These are phyloP conservation scores for Diachrysia chrysitis DNA, from an alignment of 2,888 invertebrate genomes.

Conservation along the genomic window DNA sequence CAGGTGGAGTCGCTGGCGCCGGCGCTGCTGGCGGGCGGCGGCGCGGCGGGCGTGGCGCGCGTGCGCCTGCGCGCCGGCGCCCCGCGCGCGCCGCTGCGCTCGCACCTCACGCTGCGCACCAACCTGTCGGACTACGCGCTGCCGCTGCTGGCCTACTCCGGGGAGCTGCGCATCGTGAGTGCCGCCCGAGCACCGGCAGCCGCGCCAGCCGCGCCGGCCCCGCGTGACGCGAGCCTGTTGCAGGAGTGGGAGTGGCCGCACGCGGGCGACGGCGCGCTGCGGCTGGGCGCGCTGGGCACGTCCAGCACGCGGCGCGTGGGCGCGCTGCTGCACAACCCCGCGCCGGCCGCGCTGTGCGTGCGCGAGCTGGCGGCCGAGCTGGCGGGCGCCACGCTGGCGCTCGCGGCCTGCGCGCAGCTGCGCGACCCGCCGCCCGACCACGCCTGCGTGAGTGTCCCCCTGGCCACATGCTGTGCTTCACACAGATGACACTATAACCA, in stretches of 20 bases:
- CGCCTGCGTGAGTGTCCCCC: conserved; percentile 50
- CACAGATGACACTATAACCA: too few relatives aligned
- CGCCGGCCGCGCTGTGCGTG: conserved; percentile 70
- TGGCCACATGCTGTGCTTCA: too few relatives aligned
- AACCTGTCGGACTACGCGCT: conserved; percentile 84
- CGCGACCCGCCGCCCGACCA: conserved; percentile 47
- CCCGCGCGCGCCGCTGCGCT: conserved; percentile 39
- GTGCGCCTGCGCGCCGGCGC: conserved; percentile 44
- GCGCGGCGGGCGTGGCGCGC: conserved; percentile 44
- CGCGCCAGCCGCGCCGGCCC: background rate
- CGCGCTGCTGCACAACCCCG: conserved; percentile 79
- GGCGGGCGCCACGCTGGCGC: conserved; percentile 61
- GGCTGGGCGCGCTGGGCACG: conserved; percentile 91
- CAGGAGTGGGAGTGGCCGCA: conserved; percentile 81
- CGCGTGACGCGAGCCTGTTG: background rate
- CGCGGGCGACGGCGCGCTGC: conserved; percentile 75
- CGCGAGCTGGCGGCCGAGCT: conserved; percentile 56
- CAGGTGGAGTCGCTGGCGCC: conserved; percentile 64
- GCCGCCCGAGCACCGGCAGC: background rate
- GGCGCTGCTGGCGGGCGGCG: conserved; percentile 56
- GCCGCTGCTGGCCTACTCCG: conserved; percentile 84
- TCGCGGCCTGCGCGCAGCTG: conserved; percentile 50
- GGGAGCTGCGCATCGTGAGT: conserved; percentile 76
- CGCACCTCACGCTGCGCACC: conserved; percentile 78
- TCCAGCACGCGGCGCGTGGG: conserved; percentile 91